Conservation (phyloP, 1,140 invertebrate species). For the Pseudoatta argentina region DNA sequence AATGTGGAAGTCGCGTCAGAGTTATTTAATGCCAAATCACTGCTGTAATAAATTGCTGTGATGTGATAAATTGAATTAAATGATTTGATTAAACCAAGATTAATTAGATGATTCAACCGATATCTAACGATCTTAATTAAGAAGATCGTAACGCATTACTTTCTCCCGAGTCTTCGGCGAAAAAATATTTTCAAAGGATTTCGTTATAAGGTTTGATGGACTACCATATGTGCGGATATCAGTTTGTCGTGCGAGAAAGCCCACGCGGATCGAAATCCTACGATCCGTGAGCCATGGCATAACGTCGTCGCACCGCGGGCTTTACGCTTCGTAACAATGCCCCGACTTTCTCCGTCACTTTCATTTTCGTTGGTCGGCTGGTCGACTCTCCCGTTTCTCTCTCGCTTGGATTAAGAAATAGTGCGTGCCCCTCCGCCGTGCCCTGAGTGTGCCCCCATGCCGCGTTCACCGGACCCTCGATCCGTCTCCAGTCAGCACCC, state of each 20-base stretch:
- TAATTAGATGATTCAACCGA: background rate
- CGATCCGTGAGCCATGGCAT: conserved; percentile 51
- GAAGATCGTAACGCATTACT: background rate
- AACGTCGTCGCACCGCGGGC: conserved; percentile 75
- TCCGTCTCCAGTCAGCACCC: conserved; percentile 70
- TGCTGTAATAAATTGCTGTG: no score
- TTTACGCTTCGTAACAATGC: conserved; percentile 85
- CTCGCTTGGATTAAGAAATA: conserved; percentile 83
- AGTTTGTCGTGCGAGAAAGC: conserved; percentile 24
- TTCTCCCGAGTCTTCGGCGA: background rate
- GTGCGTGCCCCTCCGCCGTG: conserved; percentile 78
- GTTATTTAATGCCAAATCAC: background rate
- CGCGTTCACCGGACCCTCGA: conserved; percentile 48
- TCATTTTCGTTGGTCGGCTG: conserved; percentile 85
- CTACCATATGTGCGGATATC: background rate
- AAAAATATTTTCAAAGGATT: background rate
- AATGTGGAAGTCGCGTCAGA: background rate
- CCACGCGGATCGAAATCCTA: conserved; percentile 60
- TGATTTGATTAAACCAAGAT: no score
- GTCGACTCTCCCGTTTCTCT: conserved; percentile 67
- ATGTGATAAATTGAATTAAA: background rate
- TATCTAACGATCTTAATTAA: conserved; percentile 2
- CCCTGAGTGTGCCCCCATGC: conserved; percentile 50
- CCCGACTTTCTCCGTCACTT: conserved; percentile 86
- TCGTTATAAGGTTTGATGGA: background rate